A percentile compares a stretch with the other conserved stretches of the same genome.
Conservation (phyloP, 2,888 invertebrate genomes). For the Pristionchus maxplancki region DNA sequence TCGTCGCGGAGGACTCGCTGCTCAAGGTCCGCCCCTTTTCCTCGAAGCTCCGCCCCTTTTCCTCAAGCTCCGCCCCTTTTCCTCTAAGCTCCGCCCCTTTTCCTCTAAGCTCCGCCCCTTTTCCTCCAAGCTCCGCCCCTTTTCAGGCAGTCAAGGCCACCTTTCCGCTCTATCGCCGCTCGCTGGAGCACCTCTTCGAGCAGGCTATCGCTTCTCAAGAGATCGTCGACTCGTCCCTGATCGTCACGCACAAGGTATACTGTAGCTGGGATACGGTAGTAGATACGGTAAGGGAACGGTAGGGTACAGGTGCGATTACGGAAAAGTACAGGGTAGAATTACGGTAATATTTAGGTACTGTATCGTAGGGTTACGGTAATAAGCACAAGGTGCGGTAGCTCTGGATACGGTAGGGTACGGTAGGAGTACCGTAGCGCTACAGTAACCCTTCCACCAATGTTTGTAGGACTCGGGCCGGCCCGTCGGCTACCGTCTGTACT, state of each 20-base stretch:
- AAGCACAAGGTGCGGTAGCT: neutral
- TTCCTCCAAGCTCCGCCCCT: neutral
- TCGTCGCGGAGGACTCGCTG: neutral
- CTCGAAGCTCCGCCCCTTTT: neutral
- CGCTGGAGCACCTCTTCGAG: neutral
- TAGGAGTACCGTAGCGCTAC: no score
- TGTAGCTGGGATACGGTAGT: neutral
- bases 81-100: neutral
- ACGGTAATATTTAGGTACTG: no score
- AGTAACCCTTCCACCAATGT: no score
- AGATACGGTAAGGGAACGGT: neutral
- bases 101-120: neutral
- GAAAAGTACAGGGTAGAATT: neutral
- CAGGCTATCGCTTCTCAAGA: slow-evolving; percentile 5
- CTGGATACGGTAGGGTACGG: neutral
- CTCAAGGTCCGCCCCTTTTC: neutral
- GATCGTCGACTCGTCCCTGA: neutral
- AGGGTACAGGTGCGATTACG: neutral
- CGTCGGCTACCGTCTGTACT: slow-evolving; percentile 13
- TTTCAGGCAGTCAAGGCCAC: neutral
- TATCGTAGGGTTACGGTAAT: no score
- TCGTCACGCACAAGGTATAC: slow-evolving; percentile 13
- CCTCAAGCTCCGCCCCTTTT: neutral
- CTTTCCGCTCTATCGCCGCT: neutral
- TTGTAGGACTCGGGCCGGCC: neutral